Conservation (phyloP, 35 echinoderm and acorn worm genomes). For the Chiridota heheva region DNA sequence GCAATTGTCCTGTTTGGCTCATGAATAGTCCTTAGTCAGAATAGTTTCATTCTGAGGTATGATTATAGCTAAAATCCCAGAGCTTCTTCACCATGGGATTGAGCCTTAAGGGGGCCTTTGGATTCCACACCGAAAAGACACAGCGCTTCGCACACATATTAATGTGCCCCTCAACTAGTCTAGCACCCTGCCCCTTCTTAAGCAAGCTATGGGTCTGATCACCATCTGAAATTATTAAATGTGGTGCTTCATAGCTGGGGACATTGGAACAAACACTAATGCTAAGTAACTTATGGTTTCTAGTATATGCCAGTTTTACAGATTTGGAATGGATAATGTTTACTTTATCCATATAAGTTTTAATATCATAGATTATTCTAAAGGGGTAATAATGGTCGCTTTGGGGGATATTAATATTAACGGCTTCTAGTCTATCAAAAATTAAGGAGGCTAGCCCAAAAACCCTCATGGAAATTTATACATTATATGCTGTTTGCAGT, state of each 20-base stretch:
- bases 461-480: slow-evolving; percentile 2
- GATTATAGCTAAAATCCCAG: no score
- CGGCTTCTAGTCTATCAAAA: slow-evolving; percentile 24
- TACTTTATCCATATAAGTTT: slow-evolving; percentile 26
- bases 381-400: slow-evolving; percentile 20
- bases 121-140: no score
- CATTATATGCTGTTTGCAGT: slow-evolving; percentile 20
- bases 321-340: slow-evolving; percentile 9
- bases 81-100: no score
- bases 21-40: no score
- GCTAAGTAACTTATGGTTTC: no score
- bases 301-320: not conserved
- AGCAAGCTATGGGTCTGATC: not conserved
- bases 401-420: not conserved
- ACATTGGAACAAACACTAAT: slow-evolving; percentile 32
- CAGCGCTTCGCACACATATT: no score
- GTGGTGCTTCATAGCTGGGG: not conserved
- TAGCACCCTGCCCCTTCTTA: no score
- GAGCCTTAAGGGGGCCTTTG: no score
- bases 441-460: slow-evolving; percentile 14
- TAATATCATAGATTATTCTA: slow-evolving; percentile 34
- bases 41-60: no score
- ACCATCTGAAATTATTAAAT: slow-evolving; percentile 22
- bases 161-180: no score
- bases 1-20: no score